Conservation (phyloP, 2,888 invertebrate genomes). For the Euzophera pinguis region DNA sequence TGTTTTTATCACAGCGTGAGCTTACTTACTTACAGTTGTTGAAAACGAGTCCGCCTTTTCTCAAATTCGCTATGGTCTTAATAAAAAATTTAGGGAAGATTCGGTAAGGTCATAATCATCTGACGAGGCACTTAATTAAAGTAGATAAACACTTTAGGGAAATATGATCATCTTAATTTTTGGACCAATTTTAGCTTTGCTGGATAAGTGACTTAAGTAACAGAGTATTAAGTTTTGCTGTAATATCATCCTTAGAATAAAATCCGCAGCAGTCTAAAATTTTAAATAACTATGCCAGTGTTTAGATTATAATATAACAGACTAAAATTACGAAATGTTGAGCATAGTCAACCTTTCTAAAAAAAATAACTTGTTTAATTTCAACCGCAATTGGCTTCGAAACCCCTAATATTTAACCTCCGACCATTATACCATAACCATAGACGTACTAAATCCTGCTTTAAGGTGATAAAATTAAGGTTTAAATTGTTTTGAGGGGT, state of each 20-base stretch:
- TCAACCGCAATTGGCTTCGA: slow-evolving; percentile 6
- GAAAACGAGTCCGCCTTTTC: not conserved
- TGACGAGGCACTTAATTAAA: not conserved
- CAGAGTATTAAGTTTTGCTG: no score
- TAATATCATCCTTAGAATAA: no score
- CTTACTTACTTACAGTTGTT: not conserved
- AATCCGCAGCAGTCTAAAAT: no score
- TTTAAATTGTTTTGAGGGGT: slow-evolving; percentile 4
- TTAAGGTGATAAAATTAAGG: not conserved
- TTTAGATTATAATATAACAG: not conserved
- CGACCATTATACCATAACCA: not conserved
- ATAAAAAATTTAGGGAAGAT: not conserved
- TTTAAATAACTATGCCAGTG: not conserved
- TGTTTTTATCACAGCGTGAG: slow-evolving; percentile 9
- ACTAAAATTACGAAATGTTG: not conserved
- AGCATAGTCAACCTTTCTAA: slow-evolving; percentile 1
- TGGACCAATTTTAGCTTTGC: no score
- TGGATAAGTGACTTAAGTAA: no score
- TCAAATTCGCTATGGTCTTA: not conserved
- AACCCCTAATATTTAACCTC: slow-evolving; percentile 8
- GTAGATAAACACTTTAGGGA: no score
- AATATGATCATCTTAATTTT: no score
- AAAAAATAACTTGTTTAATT: slow-evolving; percentile 6
- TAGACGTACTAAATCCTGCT: not conserved
- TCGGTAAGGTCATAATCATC: not conserved